Evolutionary conservation across 2,797 vertebrate genomes (phyloP).

Genomic region (Anas bahamensis): DNA sequence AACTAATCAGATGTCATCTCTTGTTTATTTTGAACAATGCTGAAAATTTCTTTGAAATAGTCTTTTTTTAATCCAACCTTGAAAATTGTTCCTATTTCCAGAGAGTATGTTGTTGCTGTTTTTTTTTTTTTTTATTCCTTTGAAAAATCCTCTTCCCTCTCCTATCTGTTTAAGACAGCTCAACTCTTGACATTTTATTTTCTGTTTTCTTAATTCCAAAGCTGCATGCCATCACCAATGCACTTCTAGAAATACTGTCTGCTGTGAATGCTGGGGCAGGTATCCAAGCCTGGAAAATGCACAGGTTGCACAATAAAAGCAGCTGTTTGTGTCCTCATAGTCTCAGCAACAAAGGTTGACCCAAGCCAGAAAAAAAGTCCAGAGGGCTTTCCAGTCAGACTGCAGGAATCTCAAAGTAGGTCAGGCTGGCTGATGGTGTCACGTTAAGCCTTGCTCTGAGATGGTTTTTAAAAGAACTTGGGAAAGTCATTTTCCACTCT

Average conservation of each 20-base stretch:
- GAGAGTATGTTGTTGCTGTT: neutral
- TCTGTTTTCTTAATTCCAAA: neutral
- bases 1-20: constrained; percentile 6
- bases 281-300: neutral
- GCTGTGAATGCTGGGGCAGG: neutral
- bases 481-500: constrained; percentile 10
- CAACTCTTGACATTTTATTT: neutral
- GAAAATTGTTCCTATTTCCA: neutral
- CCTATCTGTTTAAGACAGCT: neutral
- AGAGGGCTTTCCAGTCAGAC: constrained; percentile 2
- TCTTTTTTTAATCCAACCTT: neutral
- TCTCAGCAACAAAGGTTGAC: neutral
- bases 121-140: neutral
- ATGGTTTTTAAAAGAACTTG: constrained; percentile 28
- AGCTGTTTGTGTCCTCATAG: neutral
- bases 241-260: neutral
- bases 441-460: neutral
- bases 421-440: constrained; percentile 23
- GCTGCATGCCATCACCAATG: neutral
- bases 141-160: neutral
- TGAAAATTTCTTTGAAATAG: neutral
- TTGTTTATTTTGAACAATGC: constrained; percentile 27
- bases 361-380: neutral
- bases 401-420: constrained; percentile 40
- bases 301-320: neutral